Evolutionary conservation across 2,797 vertebrate genomes (phyloP), one percentile per base, ranked within the genome.

Genomic region (Saxicola maurus): DNA sequence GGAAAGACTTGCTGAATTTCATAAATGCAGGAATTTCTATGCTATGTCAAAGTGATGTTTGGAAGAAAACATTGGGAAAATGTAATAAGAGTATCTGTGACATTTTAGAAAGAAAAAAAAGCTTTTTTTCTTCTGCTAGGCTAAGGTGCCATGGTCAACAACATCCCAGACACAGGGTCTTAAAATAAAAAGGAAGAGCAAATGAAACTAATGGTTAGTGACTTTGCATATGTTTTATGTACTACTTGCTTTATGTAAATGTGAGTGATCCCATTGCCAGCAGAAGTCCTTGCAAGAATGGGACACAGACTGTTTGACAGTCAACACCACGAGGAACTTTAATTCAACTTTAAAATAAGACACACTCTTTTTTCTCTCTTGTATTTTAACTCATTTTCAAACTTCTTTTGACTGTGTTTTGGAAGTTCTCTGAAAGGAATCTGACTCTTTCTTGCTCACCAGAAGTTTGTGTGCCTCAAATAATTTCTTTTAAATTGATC

Each of bases 141-240:
- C 2, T 46, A 28, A 74, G 30, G 15, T 43, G 37, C 8, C 18
- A 46, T 31, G 20, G 42, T 55, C 45, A 82, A 69, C 42, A 83
- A 11, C 5, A 2, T 65, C 25, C 15, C 43, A 35, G 55, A 81
- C 21, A 67, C 4, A 59, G 11, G 10, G 28, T 43, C 51, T 69
- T 72, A 88, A 89, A 86, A 86, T 35, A 84, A 53, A 56, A 73
- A 40, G 17, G 30, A 82, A 91, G 15, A 79, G 11, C 15, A 76
- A 69, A 59, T 10, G 3, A 82, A 72, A 64, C 7, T 35, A 57
- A n/a, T 30, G 6, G 37, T 40, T 88, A n/a, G 25, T 73, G 64
- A 57, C 13, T 78, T 89, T 40, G 38, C 24, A 46, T 42, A 52
- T 17, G 13, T n/a, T 86, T 59, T 78, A 59, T 24, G 31, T 17